A percentile compares a stretch with the other conserved stretches of the same genome.
These are phyloP conservation scores for Adoxophyes honmai DNA, from an alignment of 1,140 invertebrate genomes.

Conservation along the genomic window DNA sequence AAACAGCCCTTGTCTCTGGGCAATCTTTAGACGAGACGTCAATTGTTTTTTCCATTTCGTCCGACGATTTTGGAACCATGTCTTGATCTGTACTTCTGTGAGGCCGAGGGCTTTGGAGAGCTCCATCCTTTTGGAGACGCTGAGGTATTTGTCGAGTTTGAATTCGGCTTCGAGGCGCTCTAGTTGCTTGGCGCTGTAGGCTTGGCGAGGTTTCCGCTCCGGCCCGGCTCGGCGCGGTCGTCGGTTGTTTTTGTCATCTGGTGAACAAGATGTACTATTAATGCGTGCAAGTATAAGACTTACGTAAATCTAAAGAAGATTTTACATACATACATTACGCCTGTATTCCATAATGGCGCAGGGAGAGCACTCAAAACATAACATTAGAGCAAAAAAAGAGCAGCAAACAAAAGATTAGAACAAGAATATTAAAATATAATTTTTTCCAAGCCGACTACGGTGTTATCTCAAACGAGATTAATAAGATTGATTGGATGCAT, in stretches of 20 bases:
- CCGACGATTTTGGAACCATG: conserved; percentile 96
- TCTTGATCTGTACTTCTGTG: conserved; percentile 98
- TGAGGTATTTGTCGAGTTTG: conserved; percentile 96
- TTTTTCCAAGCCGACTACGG: no score
- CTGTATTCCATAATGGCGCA: no score
- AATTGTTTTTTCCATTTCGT: conserved; percentile 98
- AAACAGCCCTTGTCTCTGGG: conserved; percentile 89
- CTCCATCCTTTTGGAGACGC: conserved; percentile 96
- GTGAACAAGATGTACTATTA: conserved; percentile 25
- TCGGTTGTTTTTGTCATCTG: conserved; percentile 76
- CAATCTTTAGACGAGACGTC: conserved; percentile 91
- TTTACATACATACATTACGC: no score
- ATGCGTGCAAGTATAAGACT: no score
- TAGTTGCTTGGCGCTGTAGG: conserved; percentile 95
- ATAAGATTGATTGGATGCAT: no score
- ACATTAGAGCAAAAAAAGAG: no score
- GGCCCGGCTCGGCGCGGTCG: conserved; percentile 89
- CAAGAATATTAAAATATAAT: no score
- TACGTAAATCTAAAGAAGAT: no score
- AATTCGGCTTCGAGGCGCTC: conserved; percentile 95
- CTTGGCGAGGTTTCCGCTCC: conserved; percentile 95
- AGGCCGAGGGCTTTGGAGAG: conserved; percentile 91
- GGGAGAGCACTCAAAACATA: no score
- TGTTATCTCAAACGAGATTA: no score
- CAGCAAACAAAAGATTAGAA: no score